phyloP scores from a whole-genome alignment of 2,797 vertebrate genomes.

The Discoglossus pictus region DNA sequence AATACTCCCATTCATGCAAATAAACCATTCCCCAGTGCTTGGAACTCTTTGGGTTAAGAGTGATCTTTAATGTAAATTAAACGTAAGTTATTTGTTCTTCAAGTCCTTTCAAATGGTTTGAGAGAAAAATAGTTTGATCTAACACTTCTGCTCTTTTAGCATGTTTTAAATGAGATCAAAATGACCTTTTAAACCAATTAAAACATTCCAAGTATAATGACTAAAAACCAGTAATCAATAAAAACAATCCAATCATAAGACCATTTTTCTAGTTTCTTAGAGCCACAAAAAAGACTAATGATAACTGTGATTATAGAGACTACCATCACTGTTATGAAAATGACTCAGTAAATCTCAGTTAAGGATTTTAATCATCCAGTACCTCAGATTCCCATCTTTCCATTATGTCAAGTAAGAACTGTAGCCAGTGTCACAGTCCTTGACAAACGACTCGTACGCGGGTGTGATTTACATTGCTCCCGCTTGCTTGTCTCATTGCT shows the following conservation, averaged over 20 bases:
- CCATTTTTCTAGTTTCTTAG: slow-evolving; percentile 30
- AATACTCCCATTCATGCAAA: no score
- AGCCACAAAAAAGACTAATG: slow-evolving; percentile 37
- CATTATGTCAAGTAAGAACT: slow-evolving; percentile 51
- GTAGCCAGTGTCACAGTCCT: slow-evolving; percentile 41
- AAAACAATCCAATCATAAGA: slow-evolving; percentile 20
- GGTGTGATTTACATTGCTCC: slow-evolving; percentile 45
- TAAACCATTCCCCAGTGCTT: no score
- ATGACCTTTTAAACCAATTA: background rate
- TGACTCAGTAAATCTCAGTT: slow-evolving; percentile 47
- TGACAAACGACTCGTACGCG: slow-evolving; percentile 43
- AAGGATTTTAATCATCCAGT: slow-evolving; percentile 46
- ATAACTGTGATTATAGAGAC: slow-evolving; percentile 32
- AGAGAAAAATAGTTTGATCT: no score
- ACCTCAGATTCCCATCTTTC: slow-evolving; percentile 32
- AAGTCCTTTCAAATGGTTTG: no score
- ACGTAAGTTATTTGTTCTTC: no score
- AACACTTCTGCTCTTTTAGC: no score
- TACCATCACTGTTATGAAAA: slow-evolving; percentile 44
- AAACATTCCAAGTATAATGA: slow-evolving; percentile 17
- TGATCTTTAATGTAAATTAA: no score
- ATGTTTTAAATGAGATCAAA: no score
- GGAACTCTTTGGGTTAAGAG: no score
- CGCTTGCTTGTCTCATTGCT: slow-evolving; percentile 42
- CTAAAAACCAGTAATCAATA: slow-evolving; percentile 16